phyloP scores from a whole-genome alignment of 2,888 invertebrate species.

The Ceratothoa steindachneri region DNA sequence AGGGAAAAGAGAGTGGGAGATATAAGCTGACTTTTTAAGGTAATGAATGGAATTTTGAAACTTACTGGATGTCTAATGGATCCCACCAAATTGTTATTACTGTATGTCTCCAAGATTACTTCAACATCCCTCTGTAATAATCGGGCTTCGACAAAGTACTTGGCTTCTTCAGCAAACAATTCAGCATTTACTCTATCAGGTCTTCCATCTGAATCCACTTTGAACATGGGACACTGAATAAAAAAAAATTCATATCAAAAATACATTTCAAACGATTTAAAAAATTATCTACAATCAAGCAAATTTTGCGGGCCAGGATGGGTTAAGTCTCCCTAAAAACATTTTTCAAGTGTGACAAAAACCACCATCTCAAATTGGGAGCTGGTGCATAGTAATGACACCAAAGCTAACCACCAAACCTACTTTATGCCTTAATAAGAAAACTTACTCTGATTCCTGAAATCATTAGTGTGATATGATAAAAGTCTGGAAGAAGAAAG shows the following conservation, averaged over 20 bases:
- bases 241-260: slow-evolving; percentile 20
- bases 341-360: too few species aligned
- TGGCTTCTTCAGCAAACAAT: slow-evolving; percentile 80
- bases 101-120: slow-evolving; percentile 83
- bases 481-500: slow-evolving; percentile 82
- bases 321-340: too few species aligned
- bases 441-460: slow-evolving; percentile 71
- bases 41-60: too few species aligned
- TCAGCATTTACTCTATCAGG: slow-evolving; percentile 55
- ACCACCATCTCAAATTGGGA: too few species aligned
- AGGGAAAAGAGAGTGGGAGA: too few species aligned
- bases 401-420: too few species aligned
- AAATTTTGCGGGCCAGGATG: too few species aligned
- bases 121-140: slow-evolving; percentile 87
- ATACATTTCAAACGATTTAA: too few species aligned
- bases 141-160: slow-evolving; percentile 85
- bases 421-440: too few species aligned
- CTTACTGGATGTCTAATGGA: slow-evolving; percentile 80
- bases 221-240: slow-evolving; percentile 62
- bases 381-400: too few species aligned
- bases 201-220: slow-evolving; percentile 71
- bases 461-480: slow-evolving; percentile 89
- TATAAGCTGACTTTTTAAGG: too few species aligned
- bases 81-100: slow-evolving; percentile 89
- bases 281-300: too few species aligned